phyloP scores from a whole-genome alignment of 1,140 invertebrate species.

The Ceratosolen solmsi region DNA sequence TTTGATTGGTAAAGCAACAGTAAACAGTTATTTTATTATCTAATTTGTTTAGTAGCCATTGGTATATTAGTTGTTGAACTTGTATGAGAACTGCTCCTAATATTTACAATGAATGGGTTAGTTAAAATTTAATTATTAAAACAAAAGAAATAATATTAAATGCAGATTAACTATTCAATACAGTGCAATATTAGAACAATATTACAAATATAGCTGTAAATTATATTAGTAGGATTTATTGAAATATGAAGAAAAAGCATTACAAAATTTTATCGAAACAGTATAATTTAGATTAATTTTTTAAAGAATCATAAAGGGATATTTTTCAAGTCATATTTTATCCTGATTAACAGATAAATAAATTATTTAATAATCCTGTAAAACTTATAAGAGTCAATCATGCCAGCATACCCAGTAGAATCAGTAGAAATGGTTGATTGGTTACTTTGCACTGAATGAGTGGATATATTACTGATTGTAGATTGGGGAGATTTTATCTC shows the following conservation, averaged over 20 bases:
- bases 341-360: not conserved
- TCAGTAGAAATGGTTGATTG: constrained; percentile 73
- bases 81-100: constrained; percentile 70
- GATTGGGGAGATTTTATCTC: constrained; percentile 72
- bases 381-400: constrained; percentile 44
- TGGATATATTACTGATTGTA: constrained; percentile 72
- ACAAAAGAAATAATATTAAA: not conserved
- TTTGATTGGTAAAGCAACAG: not conserved
- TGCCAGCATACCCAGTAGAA: constrained; percentile 72
- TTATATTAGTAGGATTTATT: not conserved
- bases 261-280: not conserved
- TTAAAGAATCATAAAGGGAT: not conserved
- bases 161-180: no score
- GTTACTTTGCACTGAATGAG: constrained; percentile 72
- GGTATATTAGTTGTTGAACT: constrained; percentile 73
- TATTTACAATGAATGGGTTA: constrained; percentile 58
- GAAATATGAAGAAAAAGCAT: not conserved
- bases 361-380: constrained; percentile 23
- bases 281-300: constrained; percentile 25
- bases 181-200: not conserved
- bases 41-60: constrained; percentile 68
- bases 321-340: not conserved
- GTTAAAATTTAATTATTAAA: not conserved
- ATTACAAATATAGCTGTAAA: not conserved
- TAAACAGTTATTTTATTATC: constrained; percentile 62